Evolutionary conservation across 2,797 vertebrate species (phyloP).

Genomic region (Danio kyathit): DNA sequence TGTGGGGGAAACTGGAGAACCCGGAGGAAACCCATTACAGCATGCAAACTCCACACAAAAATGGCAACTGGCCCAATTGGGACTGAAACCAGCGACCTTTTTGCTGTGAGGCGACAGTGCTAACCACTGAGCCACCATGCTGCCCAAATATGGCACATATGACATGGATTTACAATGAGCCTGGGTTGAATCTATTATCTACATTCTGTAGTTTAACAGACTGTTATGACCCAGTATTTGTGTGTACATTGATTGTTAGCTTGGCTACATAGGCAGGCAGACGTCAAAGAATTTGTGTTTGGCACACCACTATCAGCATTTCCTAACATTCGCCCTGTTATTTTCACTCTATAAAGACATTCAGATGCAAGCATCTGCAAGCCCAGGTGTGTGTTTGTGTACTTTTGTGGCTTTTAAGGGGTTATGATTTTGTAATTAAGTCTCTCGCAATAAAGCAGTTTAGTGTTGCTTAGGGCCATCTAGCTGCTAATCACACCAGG

Average conservation of each 20-base stretch:
- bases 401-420: constrained; percentile 40
- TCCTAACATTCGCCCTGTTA: constrained; percentile 35
- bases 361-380: constrained; percentile 30
- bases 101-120: no score
- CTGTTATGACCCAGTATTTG: not conserved
- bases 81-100: no score
- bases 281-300: not conserved
- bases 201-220: not conserved
- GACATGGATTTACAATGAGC: no score
- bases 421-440: constrained; percentile 17
- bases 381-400: constrained; percentile 37
- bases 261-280: no score
- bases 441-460: constrained; percentile 21
- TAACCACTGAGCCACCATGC: no score
- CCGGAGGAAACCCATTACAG: no score
- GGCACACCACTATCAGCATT: not conserved
- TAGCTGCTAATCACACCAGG: constrained; percentile 23
- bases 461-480: not conserved
- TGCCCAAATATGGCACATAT: no score
- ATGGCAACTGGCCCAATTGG: no score
- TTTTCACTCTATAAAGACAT: constrained; percentile 1
- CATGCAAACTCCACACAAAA: no score
- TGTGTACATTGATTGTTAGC: no score
- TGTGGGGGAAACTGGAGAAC: no score
- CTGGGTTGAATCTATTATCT: no score